Percentiles rank a stretch among this genome's conserved stretches.
Evolutionary conservation across 2,888 invertebrate genomes (phyloP).

Genomic region (Latrodectus elegans): DNA sequence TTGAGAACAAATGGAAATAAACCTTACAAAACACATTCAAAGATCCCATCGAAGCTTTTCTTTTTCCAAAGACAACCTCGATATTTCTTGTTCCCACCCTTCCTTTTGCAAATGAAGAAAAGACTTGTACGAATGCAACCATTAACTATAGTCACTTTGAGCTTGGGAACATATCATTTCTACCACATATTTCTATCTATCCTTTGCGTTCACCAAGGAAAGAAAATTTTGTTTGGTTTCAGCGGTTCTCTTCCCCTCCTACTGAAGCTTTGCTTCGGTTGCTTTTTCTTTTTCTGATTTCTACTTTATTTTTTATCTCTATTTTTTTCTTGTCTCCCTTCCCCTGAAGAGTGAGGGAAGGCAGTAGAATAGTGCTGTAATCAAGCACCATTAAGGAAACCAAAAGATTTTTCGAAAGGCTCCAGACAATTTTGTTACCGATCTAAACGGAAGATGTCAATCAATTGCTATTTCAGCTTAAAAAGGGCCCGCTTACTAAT

Average conservation of each 20-base stretch:
- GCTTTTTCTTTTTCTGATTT: not conserved
- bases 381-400: slow-evolving; percentile 65
- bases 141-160: slow-evolving; percentile 65
- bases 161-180: slow-evolving; percentile 66
- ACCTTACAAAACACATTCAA: slow-evolving; percentile 62
- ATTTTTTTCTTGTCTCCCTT: slow-evolving; percentile 11
- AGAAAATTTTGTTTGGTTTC: slow-evolving; percentile 60
- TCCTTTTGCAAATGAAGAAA: slow-evolving; percentile 58
- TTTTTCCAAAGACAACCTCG: slow-evolving; percentile 41
- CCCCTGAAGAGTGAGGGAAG: slow-evolving; percentile 1
- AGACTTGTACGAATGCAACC: slow-evolving; percentile 61
- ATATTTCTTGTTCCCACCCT: slow-evolving; percentile 51
- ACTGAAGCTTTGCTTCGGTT: slow-evolving; percentile 21
- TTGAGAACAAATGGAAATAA: slow-evolving; percentile 65
- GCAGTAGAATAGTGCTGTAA: slow-evolving; percentile 43
- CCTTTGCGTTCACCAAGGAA: slow-evolving; percentile 25
- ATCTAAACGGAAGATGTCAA: slow-evolving; percentile 42
- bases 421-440: slow-evolving; percentile 32
- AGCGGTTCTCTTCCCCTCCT: slow-evolving; percentile 16
- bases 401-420: slow-evolving; percentile 52
- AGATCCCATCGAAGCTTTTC: slow-evolving; percentile 45
- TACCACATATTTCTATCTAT: slow-evolving; percentile 52
- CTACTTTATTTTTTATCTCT: slow-evolving; percentile 18
- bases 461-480: slow-evolving; percentile 22
- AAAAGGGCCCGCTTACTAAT: slow-evolving; percentile 34